Evolutionary conservation across 2,113 vertebrate species (phyloP).

Genomic region (Sturnus vulgaris): DNA sequence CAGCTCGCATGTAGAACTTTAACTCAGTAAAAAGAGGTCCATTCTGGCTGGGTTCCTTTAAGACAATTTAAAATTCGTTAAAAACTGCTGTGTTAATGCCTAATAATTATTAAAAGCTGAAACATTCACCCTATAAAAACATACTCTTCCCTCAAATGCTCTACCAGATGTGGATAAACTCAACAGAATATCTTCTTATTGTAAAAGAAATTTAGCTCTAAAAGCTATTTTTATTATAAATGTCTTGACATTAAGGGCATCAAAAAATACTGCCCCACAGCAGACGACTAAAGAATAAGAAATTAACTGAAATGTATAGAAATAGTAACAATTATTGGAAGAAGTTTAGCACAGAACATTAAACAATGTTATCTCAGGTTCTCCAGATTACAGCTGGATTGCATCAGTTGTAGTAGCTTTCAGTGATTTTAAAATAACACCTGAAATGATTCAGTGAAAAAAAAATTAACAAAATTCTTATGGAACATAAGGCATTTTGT

Average conservation of each 20-base stretch:
- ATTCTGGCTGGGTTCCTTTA: slow-evolving; percentile 92
- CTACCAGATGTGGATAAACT: neutral
- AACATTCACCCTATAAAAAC: neutral
- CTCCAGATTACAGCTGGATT: neutral
- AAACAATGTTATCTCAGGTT: neutral
- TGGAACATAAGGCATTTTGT: neutral
- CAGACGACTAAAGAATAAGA: neutral
- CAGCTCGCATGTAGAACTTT: slow-evolving; percentile 96
- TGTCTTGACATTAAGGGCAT: neutral
- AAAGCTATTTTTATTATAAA: neutral
- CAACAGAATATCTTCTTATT: neutral
- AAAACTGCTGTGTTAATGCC: neutral
- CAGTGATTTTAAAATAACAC: neutral
- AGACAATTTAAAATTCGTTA: slow-evolving; percentile 57
- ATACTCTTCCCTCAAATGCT: neutral
- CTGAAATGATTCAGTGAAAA: neutral
- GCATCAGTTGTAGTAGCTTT: neutral
- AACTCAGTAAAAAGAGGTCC: slow-evolving; percentile 96
- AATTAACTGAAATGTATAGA: neutral
- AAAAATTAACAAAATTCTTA: neutral
- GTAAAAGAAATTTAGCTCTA: neutral
- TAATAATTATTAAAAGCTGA: neutral
- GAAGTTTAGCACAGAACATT: neutral
- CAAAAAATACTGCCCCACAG: neutral
- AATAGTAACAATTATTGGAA: neutral